phyloP scores from a whole-genome alignment of 2,888 invertebrate species.

The Drosophila rubida region DNA sequence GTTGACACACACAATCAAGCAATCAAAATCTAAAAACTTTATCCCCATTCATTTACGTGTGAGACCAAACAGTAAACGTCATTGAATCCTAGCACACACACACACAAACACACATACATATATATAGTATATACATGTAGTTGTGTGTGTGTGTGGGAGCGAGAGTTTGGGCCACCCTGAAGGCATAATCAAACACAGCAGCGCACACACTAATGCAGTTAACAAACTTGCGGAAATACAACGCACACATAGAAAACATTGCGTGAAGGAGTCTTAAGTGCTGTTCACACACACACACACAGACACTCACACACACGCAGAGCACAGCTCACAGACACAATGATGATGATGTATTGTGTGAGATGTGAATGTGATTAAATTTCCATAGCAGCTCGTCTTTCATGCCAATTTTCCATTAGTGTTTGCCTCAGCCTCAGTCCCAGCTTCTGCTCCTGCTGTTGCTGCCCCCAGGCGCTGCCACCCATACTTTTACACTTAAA shows the following conservation, averaged over 20 bases:
- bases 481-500: constrained; percentile 63
- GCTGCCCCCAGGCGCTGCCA: constrained; percentile 10
- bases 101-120: neutral
- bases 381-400: constrained; percentile 81
- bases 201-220: constrained; percentile 79
- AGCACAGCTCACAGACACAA: constrained; percentile 46
- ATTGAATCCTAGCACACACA: constrained; percentile 27
- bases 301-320: constrained; percentile 20
- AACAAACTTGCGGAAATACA: constrained; percentile 75
- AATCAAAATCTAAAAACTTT: constrained; percentile 81
- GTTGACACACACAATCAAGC: constrained; percentile 81
- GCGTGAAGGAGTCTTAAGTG: constrained; percentile 70
- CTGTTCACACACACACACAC: constrained; percentile 43
- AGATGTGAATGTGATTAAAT: constrained; percentile 80
- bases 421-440: constrained; percentile 32
- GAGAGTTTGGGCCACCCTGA: constrained; percentile 52
- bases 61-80: constrained; percentile 61
- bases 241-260: constrained; percentile 39
- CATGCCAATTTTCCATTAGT: constrained; percentile 81
- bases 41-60: constrained; percentile 68
- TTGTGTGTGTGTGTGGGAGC: constrained; percentile 21
- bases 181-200: constrained; percentile 77
- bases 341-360: constrained; percentile 81
- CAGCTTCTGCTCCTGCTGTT: constrained; percentile 9
- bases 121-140: neutral